These are phyloP conservation scores for Autographa pulchrina DNA, from an alignment of 2,888 invertebrate genomes.

Conservation along the genomic window DNA sequence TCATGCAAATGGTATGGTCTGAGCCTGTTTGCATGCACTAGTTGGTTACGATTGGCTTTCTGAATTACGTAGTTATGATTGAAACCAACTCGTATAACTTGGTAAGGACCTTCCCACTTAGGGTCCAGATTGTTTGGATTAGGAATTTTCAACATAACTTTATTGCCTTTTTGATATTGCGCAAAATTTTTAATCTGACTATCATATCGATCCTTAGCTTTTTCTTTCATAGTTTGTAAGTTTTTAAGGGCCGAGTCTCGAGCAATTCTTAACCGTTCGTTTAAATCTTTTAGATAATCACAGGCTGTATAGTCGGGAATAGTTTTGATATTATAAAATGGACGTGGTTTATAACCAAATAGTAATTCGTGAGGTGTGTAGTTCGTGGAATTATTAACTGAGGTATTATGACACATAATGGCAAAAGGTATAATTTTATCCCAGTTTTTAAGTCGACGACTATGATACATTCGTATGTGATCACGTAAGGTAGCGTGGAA, in stretches of 20 bases:
- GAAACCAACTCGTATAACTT: conserved; percentile 56
- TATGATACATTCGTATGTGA: conserved; percentile 64
- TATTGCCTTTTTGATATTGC: conserved; percentile 50
- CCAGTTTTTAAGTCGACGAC: conserved; percentile 54
- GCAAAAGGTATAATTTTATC: conserved; percentile 66
- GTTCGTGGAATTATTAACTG: conserved; percentile 60
- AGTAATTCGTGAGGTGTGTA: conserved; percentile 61
- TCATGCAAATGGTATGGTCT: too few species aligned
- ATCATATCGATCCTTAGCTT: conserved; percentile 63
- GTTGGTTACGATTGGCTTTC: conserved; percentile 45
- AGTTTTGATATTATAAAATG: conserved; percentile 57
- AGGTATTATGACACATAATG: conserved; percentile 66
- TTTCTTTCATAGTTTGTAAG: conserved; percentile 61
- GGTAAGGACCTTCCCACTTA: conserved; percentile 65
- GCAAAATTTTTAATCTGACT: conserved; percentile 56
- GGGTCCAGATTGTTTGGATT: conserved; percentile 63
- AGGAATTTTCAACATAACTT: conserved; percentile 57
- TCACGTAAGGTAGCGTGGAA: conserved; percentile 65
- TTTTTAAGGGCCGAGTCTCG: conserved; percentile 57
- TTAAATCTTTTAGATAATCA: conserved; percentile 61
- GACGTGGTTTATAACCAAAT: conserved; percentile 64
- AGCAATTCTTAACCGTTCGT: conserved; percentile 55
- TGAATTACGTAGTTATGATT: conserved; percentile 20
- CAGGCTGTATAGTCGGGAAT: conserved; percentile 17
- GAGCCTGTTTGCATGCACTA: conserved; percentile 56